Percentiles rank a stretch among this genome's conserved stretches.
These are phyloP conservation scores for Pipa parva DNA, from an alignment of 2,113 vertebrate genomes.

Conservation along the genomic window DNA sequence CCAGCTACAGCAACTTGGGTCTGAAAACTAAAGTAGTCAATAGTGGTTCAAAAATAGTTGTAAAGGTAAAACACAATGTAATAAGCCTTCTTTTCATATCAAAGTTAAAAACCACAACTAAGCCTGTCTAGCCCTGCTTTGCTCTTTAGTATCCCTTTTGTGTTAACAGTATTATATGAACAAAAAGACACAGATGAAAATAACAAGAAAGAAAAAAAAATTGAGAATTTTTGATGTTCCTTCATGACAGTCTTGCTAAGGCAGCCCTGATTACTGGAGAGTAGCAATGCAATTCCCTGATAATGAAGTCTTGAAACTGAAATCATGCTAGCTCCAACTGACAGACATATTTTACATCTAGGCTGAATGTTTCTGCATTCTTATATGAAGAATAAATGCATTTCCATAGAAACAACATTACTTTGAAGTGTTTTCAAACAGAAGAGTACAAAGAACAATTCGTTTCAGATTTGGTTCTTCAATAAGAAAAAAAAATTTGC, in stretches of 20 bases:
- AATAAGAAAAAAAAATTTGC: neutral
- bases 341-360: constrained; percentile 39
- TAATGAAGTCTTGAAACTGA: constrained; percentile 41
- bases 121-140: constrained; percentile 20
- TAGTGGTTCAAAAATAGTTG: too few species aligned
- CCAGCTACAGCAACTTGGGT: too few species aligned
- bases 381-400: constrained; percentile 31
- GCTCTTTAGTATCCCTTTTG: constrained; percentile 14
- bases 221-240: constrained; percentile 28
- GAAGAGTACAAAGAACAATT: constrained; percentile 19
- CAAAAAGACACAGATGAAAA: constrained; percentile 20
- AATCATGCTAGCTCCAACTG: constrained; percentile 36
- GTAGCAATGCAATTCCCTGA: constrained; percentile 34
- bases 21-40: too few species aligned
- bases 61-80: constrained; percentile 6
- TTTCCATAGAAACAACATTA: constrained; percentile 24
- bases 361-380: constrained; percentile 24
- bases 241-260: constrained; percentile 33
- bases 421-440: constrained; percentile 39
- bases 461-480: constrained; percentile 6
- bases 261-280: constrained; percentile 31
- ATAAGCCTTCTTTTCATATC: constrained; percentile 18
- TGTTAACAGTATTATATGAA: constrained; percentile 28
- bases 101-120: constrained; percentile 14
- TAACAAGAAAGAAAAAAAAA: constrained; percentile 19